phyloP scores from a whole-genome alignment of 2,797 vertebrate genomes.

The Falco concolor region DNA sequence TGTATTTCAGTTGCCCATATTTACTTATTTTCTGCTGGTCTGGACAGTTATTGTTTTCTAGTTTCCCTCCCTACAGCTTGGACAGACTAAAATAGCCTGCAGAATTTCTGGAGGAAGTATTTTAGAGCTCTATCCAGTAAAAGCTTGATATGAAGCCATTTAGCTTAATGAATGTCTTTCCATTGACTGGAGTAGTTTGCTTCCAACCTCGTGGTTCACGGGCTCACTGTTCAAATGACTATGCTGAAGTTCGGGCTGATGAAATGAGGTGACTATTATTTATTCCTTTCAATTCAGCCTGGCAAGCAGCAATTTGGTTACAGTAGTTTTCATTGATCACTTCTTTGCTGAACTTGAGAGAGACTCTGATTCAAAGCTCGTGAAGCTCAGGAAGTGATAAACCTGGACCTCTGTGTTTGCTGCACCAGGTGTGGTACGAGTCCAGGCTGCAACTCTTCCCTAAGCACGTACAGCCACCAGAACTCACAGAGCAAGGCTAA shows the following conservation, averaged over 20 bases:
- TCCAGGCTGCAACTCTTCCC: background rate
- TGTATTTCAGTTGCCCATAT: background rate
- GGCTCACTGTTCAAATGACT: background rate
- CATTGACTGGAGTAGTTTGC: background rate
- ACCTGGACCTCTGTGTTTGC: background rate
- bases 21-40: conserved; percentile 10
- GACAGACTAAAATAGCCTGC: background rate
- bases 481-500: background rate
- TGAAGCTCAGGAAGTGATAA: background rate
- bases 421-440: background rate
- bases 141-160: conserved; percentile 29
- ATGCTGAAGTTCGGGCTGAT: background rate
- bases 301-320: background rate
- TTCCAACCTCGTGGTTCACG: background rate
- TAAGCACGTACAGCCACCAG: background rate
- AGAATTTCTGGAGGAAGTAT: conserved; percentile 32
- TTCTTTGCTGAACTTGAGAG: background rate
- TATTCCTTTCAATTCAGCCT: background rate
- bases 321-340: background rate
- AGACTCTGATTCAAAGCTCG: background rate
- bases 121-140: conserved; percentile 6
- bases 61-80: conserved; percentile 13
- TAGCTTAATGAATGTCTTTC: conserved; percentile 18
- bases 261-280: background rate
- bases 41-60: conserved; percentile 18